Conservation (phyloP, 2,113 vertebrate genomes). For the Aphyosemion australe region DNA sequence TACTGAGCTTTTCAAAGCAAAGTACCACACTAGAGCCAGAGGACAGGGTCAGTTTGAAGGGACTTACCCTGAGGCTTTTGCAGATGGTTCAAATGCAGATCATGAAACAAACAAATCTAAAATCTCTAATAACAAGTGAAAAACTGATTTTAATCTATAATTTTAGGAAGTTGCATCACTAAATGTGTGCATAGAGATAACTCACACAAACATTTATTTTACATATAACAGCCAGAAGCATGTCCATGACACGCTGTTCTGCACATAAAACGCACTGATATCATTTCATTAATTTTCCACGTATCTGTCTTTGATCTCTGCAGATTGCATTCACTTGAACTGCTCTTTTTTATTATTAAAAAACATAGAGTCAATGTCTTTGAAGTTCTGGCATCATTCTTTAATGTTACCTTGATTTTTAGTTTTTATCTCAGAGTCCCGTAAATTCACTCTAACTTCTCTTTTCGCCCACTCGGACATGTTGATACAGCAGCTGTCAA, state of each 20-base stretch:
- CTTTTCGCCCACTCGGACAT: neutral
- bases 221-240: neutral
- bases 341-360: neutral
- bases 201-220: neutral
- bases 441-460: neutral
- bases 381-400: neutral
- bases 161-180: neutral
- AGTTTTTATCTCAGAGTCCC: neutral
- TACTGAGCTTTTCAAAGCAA: neutral
- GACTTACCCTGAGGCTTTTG: neutral
- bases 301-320: neutral
- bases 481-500: constrained; percentile 23
- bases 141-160: neutral
- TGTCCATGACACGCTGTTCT: neutral
- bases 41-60: neutral
- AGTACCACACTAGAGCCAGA: neutral
- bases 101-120: neutral
- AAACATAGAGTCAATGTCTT: neutral
- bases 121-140: neutral
- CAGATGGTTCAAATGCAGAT: constrained; percentile 1
- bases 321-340: neutral
- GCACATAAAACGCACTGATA: neutral
- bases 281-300: too few species aligned
- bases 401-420: neutral
- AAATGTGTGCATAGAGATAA: neutral